Conservation (phyloP, 2,797 vertebrate genomes). For the Martes flavigula region DNA sequence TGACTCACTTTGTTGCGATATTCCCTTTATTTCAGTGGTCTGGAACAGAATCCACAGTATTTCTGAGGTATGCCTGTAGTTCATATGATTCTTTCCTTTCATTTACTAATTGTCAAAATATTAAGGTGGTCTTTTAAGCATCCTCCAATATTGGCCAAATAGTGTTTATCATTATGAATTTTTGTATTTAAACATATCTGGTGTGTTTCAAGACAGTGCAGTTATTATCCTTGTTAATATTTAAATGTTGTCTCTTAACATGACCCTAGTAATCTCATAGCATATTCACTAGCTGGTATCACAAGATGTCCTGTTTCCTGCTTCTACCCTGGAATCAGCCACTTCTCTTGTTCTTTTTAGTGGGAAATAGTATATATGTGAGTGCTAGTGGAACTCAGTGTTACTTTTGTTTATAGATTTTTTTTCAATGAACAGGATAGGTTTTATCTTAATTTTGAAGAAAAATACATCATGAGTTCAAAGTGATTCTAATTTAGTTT, state of each 20-base stretch:
- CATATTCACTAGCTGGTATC: not conserved
- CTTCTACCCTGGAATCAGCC: not conserved
- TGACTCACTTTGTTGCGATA: not conserved
- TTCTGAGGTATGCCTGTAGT: not conserved
- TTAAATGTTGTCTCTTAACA: not conserved
- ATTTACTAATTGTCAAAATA: not conserved
- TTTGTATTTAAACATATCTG: not conserved
- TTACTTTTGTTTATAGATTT: not conserved
- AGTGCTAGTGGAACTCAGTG: not conserved
- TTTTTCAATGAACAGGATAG: not conserved
- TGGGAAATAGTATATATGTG: not conserved
- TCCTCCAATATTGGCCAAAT: not conserved
- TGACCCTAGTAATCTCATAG: not conserved
- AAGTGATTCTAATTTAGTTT: not conserved
- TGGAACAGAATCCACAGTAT: not conserved
- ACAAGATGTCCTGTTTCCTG: not conserved
- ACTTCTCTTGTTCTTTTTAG: not conserved
- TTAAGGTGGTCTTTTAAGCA: not conserved
- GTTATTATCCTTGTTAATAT: not conserved
- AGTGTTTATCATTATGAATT: not conserved
- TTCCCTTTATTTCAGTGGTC: not conserved
- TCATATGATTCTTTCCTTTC: not conserved
- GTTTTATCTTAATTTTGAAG: not conserved
- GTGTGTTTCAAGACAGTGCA: not conserved
- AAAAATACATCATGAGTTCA: not conserved